phyloP scores from a whole-genome alignment of 37 sponge, comb jelly and placozoan species.

The Cladorhizidae sp. region DNA sequence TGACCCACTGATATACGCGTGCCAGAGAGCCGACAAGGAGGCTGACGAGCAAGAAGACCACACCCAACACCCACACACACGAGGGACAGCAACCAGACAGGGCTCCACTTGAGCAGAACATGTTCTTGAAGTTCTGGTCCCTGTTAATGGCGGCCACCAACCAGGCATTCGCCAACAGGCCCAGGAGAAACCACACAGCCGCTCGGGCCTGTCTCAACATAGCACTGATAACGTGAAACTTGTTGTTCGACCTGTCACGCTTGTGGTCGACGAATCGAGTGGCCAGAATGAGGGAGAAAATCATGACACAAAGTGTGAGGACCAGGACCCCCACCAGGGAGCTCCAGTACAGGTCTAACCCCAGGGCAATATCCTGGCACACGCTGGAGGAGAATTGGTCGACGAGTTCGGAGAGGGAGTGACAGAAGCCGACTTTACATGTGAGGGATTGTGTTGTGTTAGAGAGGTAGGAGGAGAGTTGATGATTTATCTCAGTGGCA shows the following conservation, averaged over 20 bases:
- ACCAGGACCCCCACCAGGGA: conserved; percentile 22
- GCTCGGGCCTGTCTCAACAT: conserved; percentile 16
- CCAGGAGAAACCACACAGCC: conserved; percentile 30
- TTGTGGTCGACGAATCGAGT: conserved; percentile 37
- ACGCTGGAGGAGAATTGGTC: conserved; percentile 35
- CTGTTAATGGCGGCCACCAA: conserved; percentile 22
- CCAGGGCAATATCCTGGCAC: conserved; percentile 57
- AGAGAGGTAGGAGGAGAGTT: conserved; percentile 9
- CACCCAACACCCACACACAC: conserved; percentile 50
- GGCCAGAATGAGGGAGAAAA: conserved; percentile 42
- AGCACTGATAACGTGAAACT: conserved; percentile 25
- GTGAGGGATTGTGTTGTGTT: conserved; percentile 3
- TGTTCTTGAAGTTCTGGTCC: conserved; percentile 17
- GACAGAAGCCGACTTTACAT: conserved; percentile 33
- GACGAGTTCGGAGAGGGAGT: conserved; percentile 10
- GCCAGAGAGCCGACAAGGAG: conserved; percentile 14
- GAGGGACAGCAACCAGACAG: conserved; percentile 21
- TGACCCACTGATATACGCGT: conserved; percentile 55
- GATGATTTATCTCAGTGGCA: neutral
- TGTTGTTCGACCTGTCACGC: conserved; percentile 20
- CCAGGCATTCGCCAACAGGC: conserved; percentile 14
- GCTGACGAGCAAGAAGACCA: conserved; percentile 34
- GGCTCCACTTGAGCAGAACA: neutral
- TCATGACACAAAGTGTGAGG: conserved; percentile 18
- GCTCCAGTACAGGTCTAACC: conserved; percentile 73